Base-by-base conservation (phyloP, 2,797 vertebrate species). In the Knipowitschia caucasica region DNA sequence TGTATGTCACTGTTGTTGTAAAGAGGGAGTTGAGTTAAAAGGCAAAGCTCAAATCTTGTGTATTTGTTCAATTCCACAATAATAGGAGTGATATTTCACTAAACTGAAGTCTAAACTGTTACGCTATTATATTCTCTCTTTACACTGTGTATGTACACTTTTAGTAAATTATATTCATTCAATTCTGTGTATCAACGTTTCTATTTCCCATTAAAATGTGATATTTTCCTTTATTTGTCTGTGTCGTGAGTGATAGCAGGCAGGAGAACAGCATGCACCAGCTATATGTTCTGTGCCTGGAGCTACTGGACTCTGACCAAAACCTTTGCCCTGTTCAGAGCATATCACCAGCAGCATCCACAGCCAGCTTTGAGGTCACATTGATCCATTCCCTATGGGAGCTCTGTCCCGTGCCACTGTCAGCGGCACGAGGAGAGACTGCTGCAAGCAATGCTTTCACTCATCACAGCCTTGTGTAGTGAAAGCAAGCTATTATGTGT, bases 281-380 rank as follows among this genome's bases (percentile, higher is more conserved):
- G 66, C 61, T 75, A 52, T 66, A 59, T 71, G 45, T 44, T 24
- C 59, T 56, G 40, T 11, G 67, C 77, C 64, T 73, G 42, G 39
- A 74, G 77, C 76, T 67, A 51, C 56, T 70, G 61, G 56, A 70
- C 74, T 52, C 45, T 63, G 55, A 81, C 57, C 69, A 62, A 31
- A 67, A 80, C 77, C 75, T 81, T 65, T 82, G 81, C 84, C 78
- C 79, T 75, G 64, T 64, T 53, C 53, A 75, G 62, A 60, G 65
- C 52, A 59, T 66, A 62, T 69, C 49, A 74, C 64, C 56, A 49
- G 43, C 21, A 34, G 58, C 60, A 0, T 24, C 62, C 59, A 61
- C 66, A 33, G 51, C 55, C 69, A 58, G 71, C 63, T 68, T 33
- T 68, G 38, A 52, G 62, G 63, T 82, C 69, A 64, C 70, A 64